Evolutionary conservation across 2,113 vertebrate species (phyloP), one percentile per base, ranked within the genome.

Genomic region (Euleptes europaea): DNA sequence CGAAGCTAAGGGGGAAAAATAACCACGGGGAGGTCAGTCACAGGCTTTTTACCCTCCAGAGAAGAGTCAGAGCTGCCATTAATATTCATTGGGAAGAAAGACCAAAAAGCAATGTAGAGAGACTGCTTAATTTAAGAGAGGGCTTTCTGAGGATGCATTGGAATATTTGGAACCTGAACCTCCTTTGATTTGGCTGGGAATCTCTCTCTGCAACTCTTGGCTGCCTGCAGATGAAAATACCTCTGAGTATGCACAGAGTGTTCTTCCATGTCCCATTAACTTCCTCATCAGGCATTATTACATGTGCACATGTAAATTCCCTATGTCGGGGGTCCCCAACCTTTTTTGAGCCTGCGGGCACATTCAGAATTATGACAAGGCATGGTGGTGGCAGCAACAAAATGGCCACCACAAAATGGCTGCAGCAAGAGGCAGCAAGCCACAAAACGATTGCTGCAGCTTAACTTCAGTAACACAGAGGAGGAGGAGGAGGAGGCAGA

Each of bases 1-100:
- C 91, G 93, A 1, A 97, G 94, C 97, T 97, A 63, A 9, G 8
- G 60, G 60, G 9, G 15, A 31, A 75, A n/a, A 47, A 49, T 0
- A 47, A 35, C 44, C 4, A 75, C 63, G 51, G 5, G 40, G 19
- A 1, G 15, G 1, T 77, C 78, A 6, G n/a, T 0, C 3, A 6
- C 1, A 4, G 49, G 1, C 19, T 35, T 26, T 51, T 74, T 26
- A 5, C 57, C 40, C 63, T 1, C 23, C 57, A 66, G 57, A 77
- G 33, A 21, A 73, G 9, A 3, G 5, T 35, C 35, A 23, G 14
- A 54, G 26, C 11, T 73, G 10, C 23, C 28, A 63, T 33, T 13
- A 38, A 6, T 44, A 23, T 21, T 1, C 42, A 60, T 63, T 3
- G 0, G 4, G n/a, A 38, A 80, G 17, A 49, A 31, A 31, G 12